These are phyloP conservation scores for Osmerus mordax DNA, from an alignment of 2,113 vertebrate species.

Conservation along the genomic window DNA sequence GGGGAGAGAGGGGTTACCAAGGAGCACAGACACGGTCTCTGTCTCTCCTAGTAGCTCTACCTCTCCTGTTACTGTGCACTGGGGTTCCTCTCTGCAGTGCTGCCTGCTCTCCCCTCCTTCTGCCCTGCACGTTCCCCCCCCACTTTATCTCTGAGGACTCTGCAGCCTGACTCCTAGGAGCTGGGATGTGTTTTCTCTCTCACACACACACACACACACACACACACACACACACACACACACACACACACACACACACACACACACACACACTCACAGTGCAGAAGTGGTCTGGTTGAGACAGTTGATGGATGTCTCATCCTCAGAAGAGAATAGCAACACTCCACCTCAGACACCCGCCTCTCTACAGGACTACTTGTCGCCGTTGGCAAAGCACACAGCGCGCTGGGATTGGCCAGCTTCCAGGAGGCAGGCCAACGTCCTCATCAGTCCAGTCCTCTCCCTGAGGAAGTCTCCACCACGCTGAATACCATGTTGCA, in stretches of 20 bases:
- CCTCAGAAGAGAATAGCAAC: neutral
- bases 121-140: no score
- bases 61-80: no score
- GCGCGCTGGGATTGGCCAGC: conserved; percentile 26
- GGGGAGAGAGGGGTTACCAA: no score
- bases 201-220: conserved; percentile 5
- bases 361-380: conserved; percentile 41
- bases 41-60: no score
- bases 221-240: no score
- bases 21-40: no score
- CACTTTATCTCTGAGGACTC: no score
- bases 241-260: conserved; percentile 6
- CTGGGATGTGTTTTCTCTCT: neutral
- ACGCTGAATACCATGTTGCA: no score
- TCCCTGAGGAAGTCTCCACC: neutral
- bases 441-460: conserved; percentile 11
- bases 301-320: neutral
- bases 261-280: neutral
- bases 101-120: no score
- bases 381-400: conserved; percentile 45
- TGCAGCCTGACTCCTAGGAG: no score
- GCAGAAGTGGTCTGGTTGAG: conserved; percentile 3
- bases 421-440: conserved; percentile 7
- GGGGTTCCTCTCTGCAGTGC: no score
- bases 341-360: conserved; percentile 19